Percentiles rank a stretch among this genome's conserved stretches.
These are phyloP conservation scores for Sapayoa aenigma DNA, from an alignment of 2,113 vertebrate species.

Conservation along the genomic window DNA sequence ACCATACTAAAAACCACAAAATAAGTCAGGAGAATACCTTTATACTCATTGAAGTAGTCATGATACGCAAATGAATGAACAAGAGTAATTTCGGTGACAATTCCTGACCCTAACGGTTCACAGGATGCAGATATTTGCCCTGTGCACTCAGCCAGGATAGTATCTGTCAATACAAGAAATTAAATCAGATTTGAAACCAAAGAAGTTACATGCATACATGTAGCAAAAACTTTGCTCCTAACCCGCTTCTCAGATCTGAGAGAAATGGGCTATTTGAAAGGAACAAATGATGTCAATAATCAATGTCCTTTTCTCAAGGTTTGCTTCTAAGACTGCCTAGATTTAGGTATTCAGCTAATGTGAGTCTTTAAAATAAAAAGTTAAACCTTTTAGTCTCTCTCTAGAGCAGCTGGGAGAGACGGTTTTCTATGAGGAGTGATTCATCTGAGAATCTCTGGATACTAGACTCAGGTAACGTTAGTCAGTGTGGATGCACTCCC, in stretches of 20 bases:
- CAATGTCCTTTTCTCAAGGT: background rate
- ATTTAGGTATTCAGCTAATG: background rate
- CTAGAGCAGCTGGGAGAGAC: background rate
- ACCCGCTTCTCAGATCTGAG: background rate
- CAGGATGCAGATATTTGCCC: background rate
- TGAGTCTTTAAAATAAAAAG: background rate
- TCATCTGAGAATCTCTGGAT: background rate
- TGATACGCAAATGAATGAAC: background rate
- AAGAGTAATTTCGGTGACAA: background rate
- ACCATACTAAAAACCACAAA: background rate
- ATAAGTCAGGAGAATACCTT: background rate
- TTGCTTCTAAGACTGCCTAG: background rate
- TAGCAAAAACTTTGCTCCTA: background rate
- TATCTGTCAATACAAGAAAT: background rate
- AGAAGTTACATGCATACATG: background rate
- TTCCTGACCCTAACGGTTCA: background rate
- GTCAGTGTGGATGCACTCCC: background rate
- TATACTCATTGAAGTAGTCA: background rate
- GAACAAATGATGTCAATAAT: background rate
- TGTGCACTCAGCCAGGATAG: background rate
- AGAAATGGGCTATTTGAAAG: background rate
- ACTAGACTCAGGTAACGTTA: background rate
- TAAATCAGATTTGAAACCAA: background rate
- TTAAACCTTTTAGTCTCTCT: background rate
- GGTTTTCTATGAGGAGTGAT: background rate